Conservation (phyloP, 2,888 invertebrate species). For the Dicyrtoma fusca region DNA sequence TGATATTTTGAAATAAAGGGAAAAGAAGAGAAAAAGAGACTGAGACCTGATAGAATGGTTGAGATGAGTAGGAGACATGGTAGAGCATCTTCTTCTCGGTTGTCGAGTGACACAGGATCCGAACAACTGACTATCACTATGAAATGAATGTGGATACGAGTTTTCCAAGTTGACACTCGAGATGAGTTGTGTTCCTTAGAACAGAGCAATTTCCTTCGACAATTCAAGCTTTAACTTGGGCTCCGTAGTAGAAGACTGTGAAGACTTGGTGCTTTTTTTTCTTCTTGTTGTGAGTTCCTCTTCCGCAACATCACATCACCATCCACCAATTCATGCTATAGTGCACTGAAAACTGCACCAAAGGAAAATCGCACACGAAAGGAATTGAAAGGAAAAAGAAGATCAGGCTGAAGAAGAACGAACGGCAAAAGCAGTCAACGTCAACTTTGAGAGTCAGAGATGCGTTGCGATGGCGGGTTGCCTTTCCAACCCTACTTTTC, state of each 20-base stretch:
- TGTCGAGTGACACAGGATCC: conserved; percentile 38
- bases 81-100: conserved; percentile 51
- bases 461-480: conserved; percentile 17
- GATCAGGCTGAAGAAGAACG: not conserved
- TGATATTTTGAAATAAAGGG: not conserved
- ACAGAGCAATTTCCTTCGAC: not conserved
- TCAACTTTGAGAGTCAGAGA: not conserved
- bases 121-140: conserved; percentile 29
- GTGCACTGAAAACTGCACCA: not conserved
- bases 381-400: not conserved
- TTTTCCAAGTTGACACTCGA: conserved; percentile 23
- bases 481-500: conserved; percentile 5
- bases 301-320: conserved; percentile 23
- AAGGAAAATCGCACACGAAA: conserved; percentile 16
- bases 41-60: conserved; percentile 43
- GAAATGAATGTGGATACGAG: conserved; percentile 24
- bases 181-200: conserved; percentile 18
- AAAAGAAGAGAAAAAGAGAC: conserved; percentile 13
- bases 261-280: not conserved
- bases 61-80: conserved; percentile 49
- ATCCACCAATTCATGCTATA: conserved; percentile 1
- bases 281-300: not conserved
- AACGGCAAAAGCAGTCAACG: not conserved
- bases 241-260: not conserved
- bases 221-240: not conserved